A percentile compares a stretch with the other conserved stretches of the same genome.
Conservation (phyloP, 2,113 vertebrate genomes). For the Montifringilla adamsi region DNA sequence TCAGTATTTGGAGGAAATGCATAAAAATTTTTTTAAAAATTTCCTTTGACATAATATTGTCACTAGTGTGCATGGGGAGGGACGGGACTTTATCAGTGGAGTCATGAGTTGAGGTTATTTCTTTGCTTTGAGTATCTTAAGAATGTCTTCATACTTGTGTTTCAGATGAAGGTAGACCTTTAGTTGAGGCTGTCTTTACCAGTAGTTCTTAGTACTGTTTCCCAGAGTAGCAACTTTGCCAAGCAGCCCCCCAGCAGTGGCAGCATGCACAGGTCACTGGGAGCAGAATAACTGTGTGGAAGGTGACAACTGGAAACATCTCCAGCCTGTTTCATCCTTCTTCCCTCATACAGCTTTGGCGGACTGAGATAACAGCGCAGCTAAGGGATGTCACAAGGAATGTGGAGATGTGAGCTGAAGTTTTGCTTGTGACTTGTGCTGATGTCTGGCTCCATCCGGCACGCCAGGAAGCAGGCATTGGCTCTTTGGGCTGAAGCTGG, state of each 20-base stretch:
- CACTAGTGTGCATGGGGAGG: fast-evolving
- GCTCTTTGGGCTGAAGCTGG: neutral
- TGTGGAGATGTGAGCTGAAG: neutral
- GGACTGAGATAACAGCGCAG: neutral
- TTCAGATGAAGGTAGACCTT: neutral
- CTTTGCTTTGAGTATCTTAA: neutral
- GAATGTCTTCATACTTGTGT: neutral
- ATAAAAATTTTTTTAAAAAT: neutral
- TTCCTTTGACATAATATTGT: neutral
- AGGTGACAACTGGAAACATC: neutral
- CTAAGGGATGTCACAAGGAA: neutral
- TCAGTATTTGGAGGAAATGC: neutral
- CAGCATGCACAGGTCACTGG: neutral
- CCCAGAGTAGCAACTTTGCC: neutral
- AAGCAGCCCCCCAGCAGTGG: neutral
- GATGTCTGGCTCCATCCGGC: neutral
- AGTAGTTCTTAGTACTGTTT: neutral
- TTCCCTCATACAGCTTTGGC: neutral
- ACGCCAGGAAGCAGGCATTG: fast-evolving
- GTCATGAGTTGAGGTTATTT: neutral
- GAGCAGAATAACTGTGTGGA: neutral
- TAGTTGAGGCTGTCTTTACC: neutral
- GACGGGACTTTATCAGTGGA: fast-evolving
- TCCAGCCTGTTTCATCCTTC: neutral
- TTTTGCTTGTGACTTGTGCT: neutral